Evolutionary conservation across 2,888 invertebrate species (phyloP), one percentile per base, ranked within the genome.

Genomic region (Hirtodrosophila cameraria): DNA sequence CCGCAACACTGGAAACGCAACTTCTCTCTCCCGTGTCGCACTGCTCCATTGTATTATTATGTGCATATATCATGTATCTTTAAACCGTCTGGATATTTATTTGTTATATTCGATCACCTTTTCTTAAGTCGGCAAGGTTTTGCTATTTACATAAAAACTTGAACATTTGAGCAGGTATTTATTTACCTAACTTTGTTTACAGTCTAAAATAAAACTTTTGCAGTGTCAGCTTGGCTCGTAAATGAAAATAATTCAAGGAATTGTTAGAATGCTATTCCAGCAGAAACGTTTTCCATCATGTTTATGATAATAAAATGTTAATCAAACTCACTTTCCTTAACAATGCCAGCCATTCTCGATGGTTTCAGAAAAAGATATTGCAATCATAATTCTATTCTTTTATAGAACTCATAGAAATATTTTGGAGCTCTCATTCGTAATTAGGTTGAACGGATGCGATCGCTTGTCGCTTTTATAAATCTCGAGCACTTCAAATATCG

Each of bases 81-180:
- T n/a, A n/a, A n/a, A n/a, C 36, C 38, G 41, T 59, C 42, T 54
- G 52, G 45, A 45, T 41, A 75, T 50, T 55, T 78, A 64, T 82
- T 74, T 71, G 52, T 49, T 31, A 39, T 52, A 31, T 78, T 50
- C 39, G 31, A 61, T 55, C 48, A 61, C 46, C 46, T 42, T 42
- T 48, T 35, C 13, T 38, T 39, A 18, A 15, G 54, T 43, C 35
- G 36, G 38, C 18, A 15, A 4, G 1, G 9, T 28, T 65, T 20
- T 38, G 49, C 25, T 36, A 42, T 36, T 61, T 59, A 25, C 42
- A 28, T 41, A n/a, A 31, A 35, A 15, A 36, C 25, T 41, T 13
- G 60, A 55, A 77, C 67, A 74, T 74, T 71, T 65, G 18, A 20
- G 18, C 16, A 28, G 8, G 13, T 13, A 31, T 27, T 33, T 58